Evolutionary conservation across 2,797 vertebrate genomes (phyloP).

Genomic region (Setipinna tenuifilis): DNA sequence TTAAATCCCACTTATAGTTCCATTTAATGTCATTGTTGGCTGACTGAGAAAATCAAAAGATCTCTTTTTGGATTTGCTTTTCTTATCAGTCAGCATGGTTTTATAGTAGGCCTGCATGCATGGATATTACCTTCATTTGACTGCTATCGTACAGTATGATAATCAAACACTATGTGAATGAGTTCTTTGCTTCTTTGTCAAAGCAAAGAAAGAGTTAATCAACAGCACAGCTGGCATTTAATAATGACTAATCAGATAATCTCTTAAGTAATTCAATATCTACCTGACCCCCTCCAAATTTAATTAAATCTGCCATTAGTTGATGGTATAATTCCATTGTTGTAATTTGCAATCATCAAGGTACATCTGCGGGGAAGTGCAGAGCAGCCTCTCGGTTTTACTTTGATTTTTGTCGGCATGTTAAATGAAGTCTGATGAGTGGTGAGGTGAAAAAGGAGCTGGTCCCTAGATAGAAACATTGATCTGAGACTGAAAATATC

Average conservation of each 20-base stretch:
- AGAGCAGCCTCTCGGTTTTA: slow-evolving; percentile 19
- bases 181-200: slow-evolving; percentile 25
- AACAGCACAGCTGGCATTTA: slow-evolving; percentile 37
- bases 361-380: neutral
- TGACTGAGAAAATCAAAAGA: too few species aligned
- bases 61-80: neutral
- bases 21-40: too few species aligned
- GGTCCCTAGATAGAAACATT: slow-evolving; percentile 14
- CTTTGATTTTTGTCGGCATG: slow-evolving; percentile 11
- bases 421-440: slow-evolving; percentile 20
- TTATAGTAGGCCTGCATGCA: neutral
- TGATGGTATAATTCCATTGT: slow-evolving; percentile 32
- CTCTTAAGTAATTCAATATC: slow-evolving; percentile 43
- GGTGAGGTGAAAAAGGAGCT: neutral
- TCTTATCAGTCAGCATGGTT: neutral
- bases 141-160: neutral
- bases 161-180: neutral
- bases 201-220: slow-evolving; percentile 22
- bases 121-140: neutral
- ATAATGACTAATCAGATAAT: slow-evolving; percentile 42
- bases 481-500: slow-evolving; percentile 9
- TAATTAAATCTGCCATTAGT: slow-evolving; percentile 35
- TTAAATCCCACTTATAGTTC: too few species aligned
- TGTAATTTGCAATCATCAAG: slow-evolving; percentile 29
- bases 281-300: slow-evolving; percentile 35